Evolutionary conservation across 2,797 vertebrate species (phyloP), one percentile per base, ranked within the genome.

Genomic region (Linurgus olivaceus): DNA sequence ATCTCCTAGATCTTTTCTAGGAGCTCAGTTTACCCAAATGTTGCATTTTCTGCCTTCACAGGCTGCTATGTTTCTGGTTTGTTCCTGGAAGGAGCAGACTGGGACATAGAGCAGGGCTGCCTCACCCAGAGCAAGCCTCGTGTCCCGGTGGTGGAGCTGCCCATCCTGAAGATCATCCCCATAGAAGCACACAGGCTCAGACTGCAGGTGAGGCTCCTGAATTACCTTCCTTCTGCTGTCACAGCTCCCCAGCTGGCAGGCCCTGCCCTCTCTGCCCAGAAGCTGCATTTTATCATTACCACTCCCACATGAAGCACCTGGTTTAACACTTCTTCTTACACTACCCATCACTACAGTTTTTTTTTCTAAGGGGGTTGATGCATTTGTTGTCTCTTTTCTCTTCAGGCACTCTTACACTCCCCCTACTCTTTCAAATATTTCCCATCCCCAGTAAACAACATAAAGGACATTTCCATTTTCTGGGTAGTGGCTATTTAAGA

Each of bases 41-140:
- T 11, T 51, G 38, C 26, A 4, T 47, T 52, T 78, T 68, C 50
- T 80, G 31, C 37, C 38, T n/a, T 31, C 55, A 0, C 63, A 99
- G 99, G 99, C 15, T 99, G 99, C 97, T 99, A 98, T 63, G 98
- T 99, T 55, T 99, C 99, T 0, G 99, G 99, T 3, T 96, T 99
- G 59, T 99, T 99, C 88, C 98, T 99, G 94, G 99, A 99, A 94
- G 99, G 99, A 21, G 99, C 99, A 2, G 99, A 98, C 97, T 99
- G 99, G 99, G 99, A 99, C 81, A 50, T 33, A 0, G 98, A 99
- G 45, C 94, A 90, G 3, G 62, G 98, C 72, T 99, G 99, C 93
- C 97, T 99, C 0, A 73, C 97, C 82, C 98, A 78, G 81, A 99
- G 99, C 93, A 98, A 98, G 96, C 99, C 99, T 23, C 98, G 99